Evolutionary conservation across 2,888 invertebrate genomes (phyloP).

Genomic region (Trisateles emortualis): DNA sequence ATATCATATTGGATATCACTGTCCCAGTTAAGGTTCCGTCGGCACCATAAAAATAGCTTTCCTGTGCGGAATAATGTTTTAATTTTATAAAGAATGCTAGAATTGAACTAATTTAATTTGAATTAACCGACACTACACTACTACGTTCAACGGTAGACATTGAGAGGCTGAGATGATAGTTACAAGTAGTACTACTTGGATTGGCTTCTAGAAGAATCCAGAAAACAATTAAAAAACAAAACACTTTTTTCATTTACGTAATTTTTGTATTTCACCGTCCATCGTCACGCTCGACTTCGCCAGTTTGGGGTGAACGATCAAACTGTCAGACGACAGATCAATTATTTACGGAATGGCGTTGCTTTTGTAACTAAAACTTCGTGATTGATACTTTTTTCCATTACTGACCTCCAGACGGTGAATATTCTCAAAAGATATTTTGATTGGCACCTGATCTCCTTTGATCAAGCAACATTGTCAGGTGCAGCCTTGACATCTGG

Average conservation of each 20-base stretch:
- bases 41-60: neutral
- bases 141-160: too few species aligned
- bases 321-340: constrained; percentile 32
- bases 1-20: neutral
- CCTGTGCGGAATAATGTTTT: neutral
- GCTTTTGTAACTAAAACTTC: constrained; percentile 10
- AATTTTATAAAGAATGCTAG: neutral
- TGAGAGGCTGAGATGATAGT: too few species aligned
- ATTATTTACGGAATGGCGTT: constrained; percentile 29
- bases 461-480: constrained; percentile 12
- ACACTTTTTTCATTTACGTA: constrained; percentile 25
- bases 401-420: constrained; percentile 16
- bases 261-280: constrained; percentile 20
- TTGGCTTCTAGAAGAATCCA: too few species aligned
- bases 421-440: constrained; percentile 3
- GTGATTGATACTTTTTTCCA: constrained; percentile 16
- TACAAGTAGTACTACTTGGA: too few species aligned
- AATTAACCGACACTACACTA: too few species aligned
- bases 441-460: constrained; percentile 3
- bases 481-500: constrained; percentile 22
- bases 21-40: neutral
- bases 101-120: too few species aligned
- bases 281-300: constrained; percentile 37
- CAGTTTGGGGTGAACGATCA: constrained; percentile 46
- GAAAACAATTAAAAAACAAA: neutral